phyloP scores from a whole-genome alignment of 2,797 vertebrate genomes.

The Halcyon smyrnensis region DNA sequence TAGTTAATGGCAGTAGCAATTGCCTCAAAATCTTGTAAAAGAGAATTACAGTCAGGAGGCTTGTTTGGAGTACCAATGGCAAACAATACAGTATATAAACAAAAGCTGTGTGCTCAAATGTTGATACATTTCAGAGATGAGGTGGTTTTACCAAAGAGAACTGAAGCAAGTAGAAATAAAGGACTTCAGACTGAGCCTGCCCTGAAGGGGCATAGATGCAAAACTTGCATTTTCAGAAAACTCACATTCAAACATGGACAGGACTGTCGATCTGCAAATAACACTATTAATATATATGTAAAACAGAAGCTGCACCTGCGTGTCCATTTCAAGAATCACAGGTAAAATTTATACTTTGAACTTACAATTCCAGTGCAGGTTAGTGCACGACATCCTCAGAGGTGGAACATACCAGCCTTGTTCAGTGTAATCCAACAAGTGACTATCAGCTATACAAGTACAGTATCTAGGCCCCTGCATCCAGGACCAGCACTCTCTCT shows the following conservation, averaged over 20 bases:
- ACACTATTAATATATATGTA: background rate
- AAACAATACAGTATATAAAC: background rate
- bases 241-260: background rate
- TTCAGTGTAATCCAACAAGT: accelerated
- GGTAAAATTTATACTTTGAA: background rate
- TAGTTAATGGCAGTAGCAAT: background rate
- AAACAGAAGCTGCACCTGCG: background rate
- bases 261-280: background rate
- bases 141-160: background rate
- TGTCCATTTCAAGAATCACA: background rate
- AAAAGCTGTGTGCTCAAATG: background rate
- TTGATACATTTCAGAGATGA: background rate
- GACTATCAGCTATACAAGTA: accelerated
- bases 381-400: background rate
- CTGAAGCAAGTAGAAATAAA: background rate
- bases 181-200: background rate
- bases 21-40: background rate
- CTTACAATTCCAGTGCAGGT: background rate
- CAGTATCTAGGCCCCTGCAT: accelerated
- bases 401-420: background rate
- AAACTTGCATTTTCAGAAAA: background rate
- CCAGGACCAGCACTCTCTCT: background rate
- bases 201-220: background rate
- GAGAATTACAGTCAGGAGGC: background rate
- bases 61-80: background rate